phyloP scores from a whole-genome alignment of 2,888 invertebrate genomes.

The Ochropacha duplaris region DNA sequence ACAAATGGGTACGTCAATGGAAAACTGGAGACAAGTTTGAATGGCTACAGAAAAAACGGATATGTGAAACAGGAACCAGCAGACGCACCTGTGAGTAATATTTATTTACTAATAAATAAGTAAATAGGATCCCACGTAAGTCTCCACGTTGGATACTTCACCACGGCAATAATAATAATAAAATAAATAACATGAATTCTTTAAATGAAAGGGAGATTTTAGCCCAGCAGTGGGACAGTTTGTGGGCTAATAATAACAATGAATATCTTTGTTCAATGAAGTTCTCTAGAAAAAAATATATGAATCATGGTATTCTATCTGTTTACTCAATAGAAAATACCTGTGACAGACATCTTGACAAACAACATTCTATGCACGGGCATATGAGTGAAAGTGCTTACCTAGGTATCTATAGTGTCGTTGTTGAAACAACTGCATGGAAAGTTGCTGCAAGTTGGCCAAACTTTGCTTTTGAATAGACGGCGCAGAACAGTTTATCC shows the following conservation, averaged over 20 bases:
- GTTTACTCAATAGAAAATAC: neutral
- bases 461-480: neutral
- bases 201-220: too few species aligned
- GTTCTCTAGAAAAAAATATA: neutral
- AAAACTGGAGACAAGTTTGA: slow-evolving; percentile 60
- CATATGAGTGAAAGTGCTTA: slow-evolving; percentile 36
- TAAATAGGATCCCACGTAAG: neutral
- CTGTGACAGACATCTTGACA: neutral
- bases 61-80: slow-evolving; percentile 52
- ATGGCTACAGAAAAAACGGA: slow-evolving; percentile 72
- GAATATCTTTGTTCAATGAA: neutral
- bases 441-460: slow-evolving; percentile 20
- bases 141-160: neutral
- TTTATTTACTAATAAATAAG: neutral
- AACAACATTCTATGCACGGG: slow-evolving; percentile 17
- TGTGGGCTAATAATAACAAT: too few species aligned
- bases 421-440: slow-evolving; percentile 28
- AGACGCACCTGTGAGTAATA: slow-evolving; percentile 57
- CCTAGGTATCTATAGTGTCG: slow-evolving; percentile 15
- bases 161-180: neutral
- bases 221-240: too few species aligned
- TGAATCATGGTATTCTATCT: neutral
- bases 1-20: slow-evolving; percentile 64
- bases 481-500: neutral
- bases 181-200: too few species aligned